phyloP scores from a whole-genome alignment of 2,113 vertebrate species.

The Hippolais icterina region DNA sequence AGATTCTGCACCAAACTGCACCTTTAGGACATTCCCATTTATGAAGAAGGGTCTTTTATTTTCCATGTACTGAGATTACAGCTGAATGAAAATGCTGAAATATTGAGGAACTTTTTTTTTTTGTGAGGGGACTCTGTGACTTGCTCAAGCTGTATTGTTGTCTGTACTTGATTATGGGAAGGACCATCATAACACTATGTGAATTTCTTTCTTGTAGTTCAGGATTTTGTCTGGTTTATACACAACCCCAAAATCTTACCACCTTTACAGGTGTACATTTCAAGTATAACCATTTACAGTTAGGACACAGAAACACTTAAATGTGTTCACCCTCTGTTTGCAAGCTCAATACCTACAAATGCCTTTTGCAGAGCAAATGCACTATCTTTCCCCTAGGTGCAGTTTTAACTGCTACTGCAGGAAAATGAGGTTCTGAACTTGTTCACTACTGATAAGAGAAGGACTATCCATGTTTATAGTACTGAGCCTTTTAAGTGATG shows the following conservation, averaged over 20 bases:
- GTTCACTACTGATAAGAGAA: background rate
- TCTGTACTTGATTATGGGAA: background rate
- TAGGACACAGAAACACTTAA: background rate
- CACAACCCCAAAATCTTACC: background rate
- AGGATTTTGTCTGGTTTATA: background rate
- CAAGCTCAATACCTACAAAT: background rate
- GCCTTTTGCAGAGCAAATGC: background rate
- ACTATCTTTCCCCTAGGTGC: background rate
- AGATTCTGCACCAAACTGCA: background rate
- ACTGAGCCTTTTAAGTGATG: background rate
- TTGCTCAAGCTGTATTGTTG: background rate
- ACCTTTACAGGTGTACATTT: background rate
- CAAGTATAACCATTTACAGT: background rate
- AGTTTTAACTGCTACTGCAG: background rate
- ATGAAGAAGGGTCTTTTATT: background rate
- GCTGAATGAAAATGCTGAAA: background rate
- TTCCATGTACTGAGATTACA: background rate
- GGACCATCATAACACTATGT: rapidly evolving
- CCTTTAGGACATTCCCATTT: background rate
- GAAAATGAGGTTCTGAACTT: background rate
- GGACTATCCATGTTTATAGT: background rate
- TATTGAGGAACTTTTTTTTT: background rate
- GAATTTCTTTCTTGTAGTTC: background rate
- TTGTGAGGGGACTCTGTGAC: background rate
- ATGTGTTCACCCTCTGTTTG: background rate